Evolutionary conservation across 2,797 vertebrate species (phyloP), one percentile per base, ranked within the genome.

Genomic region (Sebastiscus albofasciatus): DNA sequence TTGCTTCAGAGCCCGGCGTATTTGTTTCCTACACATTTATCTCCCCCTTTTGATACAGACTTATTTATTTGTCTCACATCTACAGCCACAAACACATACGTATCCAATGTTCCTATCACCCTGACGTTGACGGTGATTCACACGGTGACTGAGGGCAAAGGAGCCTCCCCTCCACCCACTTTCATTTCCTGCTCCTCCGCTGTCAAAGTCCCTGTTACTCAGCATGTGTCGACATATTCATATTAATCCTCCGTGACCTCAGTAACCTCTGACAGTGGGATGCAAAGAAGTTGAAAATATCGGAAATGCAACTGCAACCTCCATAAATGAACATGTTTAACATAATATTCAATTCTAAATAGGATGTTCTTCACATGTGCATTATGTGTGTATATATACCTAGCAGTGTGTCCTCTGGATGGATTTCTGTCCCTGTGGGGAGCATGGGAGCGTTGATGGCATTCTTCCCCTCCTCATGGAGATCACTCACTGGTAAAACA

Each of bases 391-490:
- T 70, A 54, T 60, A 36, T 12, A 20, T 97, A 99, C 98, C 98
- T 52, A 99, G 88, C 9, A 97, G 89, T 1, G 96, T 96, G 88
- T 99, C 98, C 88, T 99, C 97, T 0, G 97, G 98, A 68, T 98
- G 97, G 77, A 99, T 89, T 56, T 97, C 97, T 2, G 91, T 92
- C 0, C 87, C 79, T 3, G 95, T 83, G 0, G 97, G 96, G 31
- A 97, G 96, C 96, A 99, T 94, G 0, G 99, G 97, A 2, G 96
- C 94, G 36, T 98, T 97, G 96, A 99, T 99, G 83, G 98, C 98
- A 86, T 97, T 97, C 90, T 97, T 98, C 27, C 98, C 98, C 83
- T 99, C 98, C 88, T 98, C 97, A 39, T 98, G 98, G 80, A 99
- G 96, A 93, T 99, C 97, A 60, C 94, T 98, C 97, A 98, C 99